These are phyloP conservation scores for Catalaphyllia jardinei DNA, from an alignment of 64 coral and sea anemone genomes.

Conservation along the genomic window DNA sequence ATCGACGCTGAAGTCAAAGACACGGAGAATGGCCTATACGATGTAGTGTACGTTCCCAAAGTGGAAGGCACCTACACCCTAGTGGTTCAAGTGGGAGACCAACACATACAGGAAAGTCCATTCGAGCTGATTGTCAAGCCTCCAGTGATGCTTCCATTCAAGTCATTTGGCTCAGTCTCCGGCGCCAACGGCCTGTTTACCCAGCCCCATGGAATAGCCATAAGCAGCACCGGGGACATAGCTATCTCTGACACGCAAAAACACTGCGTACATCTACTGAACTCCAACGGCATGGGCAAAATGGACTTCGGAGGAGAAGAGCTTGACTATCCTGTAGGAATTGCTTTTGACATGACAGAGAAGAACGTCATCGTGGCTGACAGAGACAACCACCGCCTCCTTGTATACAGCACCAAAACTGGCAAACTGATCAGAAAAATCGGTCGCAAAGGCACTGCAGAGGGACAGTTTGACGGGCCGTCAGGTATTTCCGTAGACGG, in stretches of 20 bases:
- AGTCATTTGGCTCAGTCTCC: constrained; percentile 77
- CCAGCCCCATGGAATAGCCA: constrained; percentile 84
- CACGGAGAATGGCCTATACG: constrained; percentile 67
- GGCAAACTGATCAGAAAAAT: constrained; percentile 75
- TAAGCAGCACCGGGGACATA: constrained; percentile 65
- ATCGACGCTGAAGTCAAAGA: constrained; percentile 57
- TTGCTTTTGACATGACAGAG: constrained; percentile 85
- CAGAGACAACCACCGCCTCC: constrained; percentile 85
- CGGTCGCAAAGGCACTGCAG: constrained; percentile 63
- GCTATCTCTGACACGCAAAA: constrained; percentile 85
- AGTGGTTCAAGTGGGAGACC: constrained; percentile 69
- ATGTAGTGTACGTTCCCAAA: constrained; percentile 67
- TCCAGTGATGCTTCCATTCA: constrained; percentile 75
- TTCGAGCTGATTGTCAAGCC: constrained; percentile 69
- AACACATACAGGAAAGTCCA: constrained; percentile 76
- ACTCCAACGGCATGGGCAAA: constrained; percentile 61
- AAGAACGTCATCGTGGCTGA: constrained; percentile 72
- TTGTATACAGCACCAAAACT: constrained; percentile 77
- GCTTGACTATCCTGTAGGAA: constrained; percentile 81
- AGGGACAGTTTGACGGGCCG: constrained; percentile 86
- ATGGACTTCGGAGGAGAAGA: constrained; percentile 80
- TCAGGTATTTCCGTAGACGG: constrained; percentile 81
- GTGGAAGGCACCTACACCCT: constrained; percentile 65
- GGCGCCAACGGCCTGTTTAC: constrained; percentile 71
- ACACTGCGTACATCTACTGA: constrained; percentile 78